Conservation (phyloP, 1,140 invertebrate species). For the Bombus turneri region DNA sequence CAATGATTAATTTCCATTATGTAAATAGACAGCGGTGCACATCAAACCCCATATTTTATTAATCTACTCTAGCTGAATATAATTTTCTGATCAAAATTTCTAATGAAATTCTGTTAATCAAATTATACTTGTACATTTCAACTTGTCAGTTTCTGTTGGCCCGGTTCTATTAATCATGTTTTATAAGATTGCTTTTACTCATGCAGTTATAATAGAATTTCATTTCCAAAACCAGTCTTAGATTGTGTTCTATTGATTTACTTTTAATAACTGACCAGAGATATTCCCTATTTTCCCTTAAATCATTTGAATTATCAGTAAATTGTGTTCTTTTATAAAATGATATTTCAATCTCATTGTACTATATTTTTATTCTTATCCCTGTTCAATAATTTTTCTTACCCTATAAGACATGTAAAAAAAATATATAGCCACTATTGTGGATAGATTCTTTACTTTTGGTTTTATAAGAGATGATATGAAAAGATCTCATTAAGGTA, state of each 20-base stretch:
- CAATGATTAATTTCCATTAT: not conserved
- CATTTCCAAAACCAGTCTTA: no score
- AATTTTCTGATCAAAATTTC: not conserved
- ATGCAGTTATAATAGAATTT: not conserved
- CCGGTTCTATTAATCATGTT: not conserved
- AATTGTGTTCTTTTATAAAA: not conserved
- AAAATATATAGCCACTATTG: no score
- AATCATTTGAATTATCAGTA: no score
- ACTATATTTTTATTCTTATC: not conserved
- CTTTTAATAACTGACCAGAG: not conserved
- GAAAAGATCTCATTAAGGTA: no score
- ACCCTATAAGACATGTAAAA: not conserved
- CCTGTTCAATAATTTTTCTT: not conserved
- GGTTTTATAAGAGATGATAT: no score
- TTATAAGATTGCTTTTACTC: not conserved
- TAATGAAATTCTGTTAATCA: slow-evolving; percentile 17
- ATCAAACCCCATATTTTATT: not conserved
- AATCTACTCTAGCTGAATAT: not conserved
- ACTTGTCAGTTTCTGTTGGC: not conserved
- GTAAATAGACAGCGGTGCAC: not conserved
- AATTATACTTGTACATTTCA: slow-evolving; percentile 28
- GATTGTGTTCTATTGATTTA: not conserved
- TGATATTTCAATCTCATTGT: not conserved
- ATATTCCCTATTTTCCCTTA: no score
- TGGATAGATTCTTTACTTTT: no score